These are phyloP conservation scores for Chaetura pelagica DNA, from an alignment of 2,113 vertebrate genomes.

Conservation along the genomic window DNA sequence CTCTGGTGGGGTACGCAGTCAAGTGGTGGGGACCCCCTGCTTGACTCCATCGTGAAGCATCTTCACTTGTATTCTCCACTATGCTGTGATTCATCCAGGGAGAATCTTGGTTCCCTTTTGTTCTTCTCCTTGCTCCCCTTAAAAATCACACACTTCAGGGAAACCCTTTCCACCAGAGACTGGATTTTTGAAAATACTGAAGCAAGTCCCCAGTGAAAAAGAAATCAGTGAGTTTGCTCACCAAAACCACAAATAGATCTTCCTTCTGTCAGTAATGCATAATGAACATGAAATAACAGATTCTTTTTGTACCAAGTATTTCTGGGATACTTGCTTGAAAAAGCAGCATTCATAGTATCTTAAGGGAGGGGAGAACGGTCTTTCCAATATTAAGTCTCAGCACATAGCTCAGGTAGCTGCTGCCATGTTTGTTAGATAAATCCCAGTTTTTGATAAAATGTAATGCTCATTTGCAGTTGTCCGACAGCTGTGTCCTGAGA, in stretches of 20 bases:
- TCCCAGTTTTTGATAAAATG: background rate
- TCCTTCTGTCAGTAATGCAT: background rate
- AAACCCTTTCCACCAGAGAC: fast-evolving
- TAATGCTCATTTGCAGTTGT: background rate
- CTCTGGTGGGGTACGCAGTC: background rate
- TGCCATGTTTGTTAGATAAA: background rate
- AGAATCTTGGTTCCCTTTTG: background rate
- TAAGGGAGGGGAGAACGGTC: background rate
- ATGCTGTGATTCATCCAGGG: background rate
- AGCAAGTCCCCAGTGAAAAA: background rate
- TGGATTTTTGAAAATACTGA: background rate
- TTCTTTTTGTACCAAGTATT: background rate
- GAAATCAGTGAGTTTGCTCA: background rate
- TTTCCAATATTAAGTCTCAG: background rate
- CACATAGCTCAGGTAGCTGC: background rate
- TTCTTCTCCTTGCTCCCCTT: background rate
- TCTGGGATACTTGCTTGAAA: background rate
- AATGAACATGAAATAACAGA: background rate
- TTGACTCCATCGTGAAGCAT: too few relatives aligned
- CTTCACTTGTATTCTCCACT: fast-evolving
- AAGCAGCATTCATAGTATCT: background rate
- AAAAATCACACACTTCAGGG: fast-evolving
- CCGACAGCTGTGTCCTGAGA: background rate
- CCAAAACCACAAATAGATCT: background rate
- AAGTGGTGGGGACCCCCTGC: too few relatives aligned